Conservation (phyloP, 1,140 invertebrate species). For the Platorchestia sp. region DNA sequence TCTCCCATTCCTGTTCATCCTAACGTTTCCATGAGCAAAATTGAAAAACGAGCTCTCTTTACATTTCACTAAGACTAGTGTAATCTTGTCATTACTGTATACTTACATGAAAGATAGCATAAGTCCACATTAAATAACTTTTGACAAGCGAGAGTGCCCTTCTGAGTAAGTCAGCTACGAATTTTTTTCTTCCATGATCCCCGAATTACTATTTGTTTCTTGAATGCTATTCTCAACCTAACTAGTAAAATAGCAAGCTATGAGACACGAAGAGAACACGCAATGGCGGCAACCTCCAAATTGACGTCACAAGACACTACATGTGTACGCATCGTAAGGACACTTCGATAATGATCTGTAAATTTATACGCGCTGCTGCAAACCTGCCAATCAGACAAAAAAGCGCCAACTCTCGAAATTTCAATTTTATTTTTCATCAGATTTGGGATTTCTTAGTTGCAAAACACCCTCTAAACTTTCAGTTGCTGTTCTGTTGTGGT, state of each 20-base stretch:
- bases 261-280: not conserved
- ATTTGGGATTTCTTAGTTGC: too few species aligned
- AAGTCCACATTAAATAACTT: not conserved
- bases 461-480: too few species aligned
- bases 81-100: not conserved
- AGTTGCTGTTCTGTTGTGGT: too few species aligned
- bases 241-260: not conserved
- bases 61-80: not conserved
- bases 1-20: not conserved
- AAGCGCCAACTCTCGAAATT: too few species aligned
- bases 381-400: too few species aligned
- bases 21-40: not conserved
- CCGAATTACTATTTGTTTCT: not conserved
- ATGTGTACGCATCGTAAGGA: not conserved
- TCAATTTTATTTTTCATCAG: too few species aligned
- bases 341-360: not conserved
- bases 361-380: not conserved
- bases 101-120: not conserved
- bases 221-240: not conserved
- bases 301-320: not conserved
- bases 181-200: not conserved
- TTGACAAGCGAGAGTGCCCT: not conserved
- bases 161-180: not conserved
- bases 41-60: not conserved
- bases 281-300: not conserved